Evolutionary conservation across 2,797 vertebrate species (phyloP), one percentile per base, ranked within the genome.

Genomic region (Acanthopagrus latus): DNA sequence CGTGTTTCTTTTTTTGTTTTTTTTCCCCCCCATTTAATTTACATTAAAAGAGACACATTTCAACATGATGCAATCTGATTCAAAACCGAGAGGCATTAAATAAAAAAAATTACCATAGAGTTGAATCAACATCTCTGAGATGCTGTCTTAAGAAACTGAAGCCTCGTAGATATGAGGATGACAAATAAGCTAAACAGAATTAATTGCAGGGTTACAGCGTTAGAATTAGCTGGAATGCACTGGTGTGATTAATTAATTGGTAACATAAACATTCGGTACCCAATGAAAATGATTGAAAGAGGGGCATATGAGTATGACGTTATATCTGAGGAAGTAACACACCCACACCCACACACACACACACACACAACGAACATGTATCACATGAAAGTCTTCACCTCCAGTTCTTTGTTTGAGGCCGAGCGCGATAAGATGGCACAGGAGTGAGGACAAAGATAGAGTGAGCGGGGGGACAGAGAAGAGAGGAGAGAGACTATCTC

Each of bases 381-480:
- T 84, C 85, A 84, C 83, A 82, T 89, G 68, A 82, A 91, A 85
- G 85, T 78, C 52, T 72, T 85, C 67, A 78, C 87, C 76, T 83
- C 18, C 1, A 84, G 80, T 86, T 86, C 80, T 87, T 87, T 87
- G 84, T 87, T 86, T 84, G 83, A 80, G 70, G 73, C 64, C 38
- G 55, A 74, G 62, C 55, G 70, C 11, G 88, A 91, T 89, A 91
- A 91, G 74, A 81, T 16, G 2, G 46, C 82, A 74, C 20, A 41
- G 74, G 70, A 73, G 73, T 65, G 68, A 86, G 89, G 90, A 89
- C 86, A 91, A 83, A 88, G 86, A 89, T 56, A 66, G 76, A 89
- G 86, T 75, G 80, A 88, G 80, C 50, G 77, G 81, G 62, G 75
- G 75, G 78, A 81, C 78, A 78, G 67, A 29, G 62, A 80, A 57